Percentiles rank a stretch among this genome's conserved stretches.
Conservation (phyloP, 2,888 invertebrate species). For the Acronicta aceris region DNA sequence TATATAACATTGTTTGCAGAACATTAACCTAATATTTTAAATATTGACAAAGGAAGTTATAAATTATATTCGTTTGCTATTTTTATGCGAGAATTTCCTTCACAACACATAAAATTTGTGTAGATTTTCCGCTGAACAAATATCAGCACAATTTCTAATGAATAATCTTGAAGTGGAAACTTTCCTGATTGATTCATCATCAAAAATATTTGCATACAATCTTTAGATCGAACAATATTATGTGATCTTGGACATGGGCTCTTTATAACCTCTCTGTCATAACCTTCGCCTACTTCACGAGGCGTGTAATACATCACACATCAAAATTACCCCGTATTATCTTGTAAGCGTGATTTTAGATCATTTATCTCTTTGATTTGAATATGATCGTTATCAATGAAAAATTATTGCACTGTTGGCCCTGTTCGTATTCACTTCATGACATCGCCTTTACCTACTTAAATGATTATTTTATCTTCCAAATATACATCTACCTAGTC, state of each 20-base stretch:
- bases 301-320: slow-evolving; percentile 54
- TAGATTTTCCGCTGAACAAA: not conserved
- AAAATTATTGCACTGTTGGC: slow-evolving; percentile 33
- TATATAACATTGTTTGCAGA: not conserved
- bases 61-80: slow-evolving; percentile 9
- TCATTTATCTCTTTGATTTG: slow-evolving; percentile 54
- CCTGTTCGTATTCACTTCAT: slow-evolving; percentile 8
- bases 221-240: slow-evolving; percentile 20
- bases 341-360: slow-evolving; percentile 54
- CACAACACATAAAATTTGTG: not conserved
- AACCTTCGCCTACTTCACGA: slow-evolving; percentile 60
- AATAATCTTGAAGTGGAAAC: too few relatives aligned
- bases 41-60: slow-evolving; percentile 13
- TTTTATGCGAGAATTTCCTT: slow-evolving; percentile 1
- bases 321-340: slow-evolving; percentile 61
- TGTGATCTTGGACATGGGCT: slow-evolving; percentile 52
- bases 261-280: slow-evolving; percentile 51
- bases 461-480: slow-evolving; percentile 10
- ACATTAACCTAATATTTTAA: slow-evolving; percentile 12
- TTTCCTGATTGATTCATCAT: too few relatives aligned
- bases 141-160: too few relatives aligned
- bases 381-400: slow-evolving; percentile 47
- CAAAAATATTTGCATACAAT: not conserved
- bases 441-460: slow-evolving; percentile 1
- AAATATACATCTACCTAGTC: not conserved